Evolutionary conservation across 2,888 invertebrate species (phyloP).

Genomic region (Dyspetes luteomarginatus): DNA sequence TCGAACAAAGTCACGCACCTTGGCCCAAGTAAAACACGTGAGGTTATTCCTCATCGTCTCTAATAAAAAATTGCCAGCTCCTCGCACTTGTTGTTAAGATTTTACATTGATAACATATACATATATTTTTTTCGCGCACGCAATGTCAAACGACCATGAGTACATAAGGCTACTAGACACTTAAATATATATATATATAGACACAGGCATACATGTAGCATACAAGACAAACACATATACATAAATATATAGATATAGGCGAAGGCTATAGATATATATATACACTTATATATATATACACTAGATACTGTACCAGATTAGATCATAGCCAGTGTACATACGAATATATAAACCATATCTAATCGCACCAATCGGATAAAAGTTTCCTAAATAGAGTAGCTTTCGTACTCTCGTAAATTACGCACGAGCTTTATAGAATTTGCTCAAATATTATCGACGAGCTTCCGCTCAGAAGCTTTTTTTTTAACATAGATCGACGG

Average conservation of each 20-base stretch:
- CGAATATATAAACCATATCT: too few species aligned
- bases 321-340: too few species aligned
- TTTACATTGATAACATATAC: not conserved
- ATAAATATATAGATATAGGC: too few species aligned
- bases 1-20: conserved; percentile 32
- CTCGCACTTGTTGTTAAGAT: not conserved
- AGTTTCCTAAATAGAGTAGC: too few species aligned
- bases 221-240: too few species aligned
- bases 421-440: too few species aligned
- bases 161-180: not conserved
- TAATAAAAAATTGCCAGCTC: not conserved
- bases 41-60: conserved; percentile 28
- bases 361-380: too few species aligned
- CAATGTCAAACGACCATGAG: not conserved
- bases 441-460: not conserved
- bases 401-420: too few species aligned
- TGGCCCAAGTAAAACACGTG: not conserved
- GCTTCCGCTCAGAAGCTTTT: not conserved
- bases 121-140: conserved; percentile 15
- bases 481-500: not conserved
- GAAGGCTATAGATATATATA: too few species aligned
- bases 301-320: not conserved
- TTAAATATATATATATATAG: not conserved
- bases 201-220: too few species aligned
- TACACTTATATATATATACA: not conserved